These are phyloP conservation scores for Drosophila mimetica DNA, from an alignment of 2,888 invertebrate genomes.

Conservation along the genomic window DNA sequence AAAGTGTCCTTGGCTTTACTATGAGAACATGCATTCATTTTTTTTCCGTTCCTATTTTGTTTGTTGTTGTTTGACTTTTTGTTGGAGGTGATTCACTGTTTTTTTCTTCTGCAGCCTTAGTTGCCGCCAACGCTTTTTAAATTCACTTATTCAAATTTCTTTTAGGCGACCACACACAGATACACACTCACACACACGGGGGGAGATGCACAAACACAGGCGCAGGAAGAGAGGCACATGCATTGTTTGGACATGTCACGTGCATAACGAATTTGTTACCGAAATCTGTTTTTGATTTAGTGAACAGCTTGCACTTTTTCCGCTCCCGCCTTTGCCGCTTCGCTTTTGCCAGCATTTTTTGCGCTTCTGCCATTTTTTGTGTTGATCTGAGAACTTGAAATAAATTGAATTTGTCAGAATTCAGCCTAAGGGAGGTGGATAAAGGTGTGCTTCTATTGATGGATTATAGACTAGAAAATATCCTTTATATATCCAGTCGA, in stretches of 20 bases:
- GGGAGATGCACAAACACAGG: conserved; percentile 12
- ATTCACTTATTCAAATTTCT: conserved; percentile 80
- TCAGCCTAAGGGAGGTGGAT: conserved; percentile 36
- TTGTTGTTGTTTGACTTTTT: conserved; percentile 37
- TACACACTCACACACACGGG: not conserved
- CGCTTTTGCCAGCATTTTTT: not conserved
- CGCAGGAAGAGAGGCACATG: conserved; percentile 20
- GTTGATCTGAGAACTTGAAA: conserved; percentile 59
- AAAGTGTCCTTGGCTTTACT: conserved; percentile 74
- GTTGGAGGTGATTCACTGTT: conserved; percentile 13
- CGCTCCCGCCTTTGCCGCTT: conserved; percentile 9
- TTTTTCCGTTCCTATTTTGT: conserved; percentile 12
- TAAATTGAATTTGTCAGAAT: conserved; percentile 69
- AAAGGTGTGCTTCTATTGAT: conserved; percentile 39
- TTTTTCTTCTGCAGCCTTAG: conserved; percentile 19
- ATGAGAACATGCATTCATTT: conserved; percentile 42
- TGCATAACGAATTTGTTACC: conserved; percentile 80
- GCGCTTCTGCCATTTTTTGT: conserved; percentile 9
- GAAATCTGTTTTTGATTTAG: conserved; percentile 79
- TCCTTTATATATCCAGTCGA: not conserved
- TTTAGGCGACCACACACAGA: conserved; percentile 51
- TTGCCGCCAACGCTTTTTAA: conserved; percentile 68
- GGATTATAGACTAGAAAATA: not conserved
- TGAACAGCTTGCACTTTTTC: conserved; percentile 72
- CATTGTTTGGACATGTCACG: conserved; percentile 74